Conservation (phyloP, 1,140 invertebrate genomes). For the Heterodera schachtii region DNA sequence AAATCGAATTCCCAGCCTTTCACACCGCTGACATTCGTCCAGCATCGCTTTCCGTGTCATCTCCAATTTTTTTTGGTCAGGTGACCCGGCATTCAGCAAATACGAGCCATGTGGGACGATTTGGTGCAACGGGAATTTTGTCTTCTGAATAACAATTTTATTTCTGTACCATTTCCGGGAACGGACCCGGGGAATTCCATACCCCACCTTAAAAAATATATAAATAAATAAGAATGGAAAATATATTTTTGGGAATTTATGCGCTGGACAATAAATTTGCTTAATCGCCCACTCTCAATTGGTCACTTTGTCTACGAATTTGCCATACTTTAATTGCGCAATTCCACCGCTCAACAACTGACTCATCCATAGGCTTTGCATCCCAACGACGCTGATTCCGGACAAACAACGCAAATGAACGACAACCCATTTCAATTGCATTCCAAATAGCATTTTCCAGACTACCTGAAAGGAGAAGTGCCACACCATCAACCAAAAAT, state of each 20-base stretch:
- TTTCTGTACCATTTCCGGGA: too few species aligned
- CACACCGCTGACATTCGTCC: slow-evolving; percentile 69
- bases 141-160: slow-evolving; percentile 23
- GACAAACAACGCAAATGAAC: slow-evolving; percentile 69
- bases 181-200: too few species aligned
- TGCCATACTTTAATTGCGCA: slow-evolving; percentile 59
- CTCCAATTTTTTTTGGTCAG: slow-evolving; percentile 66
- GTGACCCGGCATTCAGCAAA: slow-evolving; percentile 70
- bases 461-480: slow-evolving; percentile 40
- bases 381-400: slow-evolving; percentile 68
- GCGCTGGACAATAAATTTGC: too few species aligned
- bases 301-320: too few species aligned
- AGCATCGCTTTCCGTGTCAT: slow-evolving; percentile 68
- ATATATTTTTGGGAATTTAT: too few species aligned
- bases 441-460: slow-evolving; percentile 54
- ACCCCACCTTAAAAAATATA: too few species aligned
- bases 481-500: slow-evolving; percentile 8
- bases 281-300: too few species aligned
- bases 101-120: slow-evolving; percentile 70
- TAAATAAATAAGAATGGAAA: too few species aligned
- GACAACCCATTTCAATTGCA: slow-evolving; percentile 64
- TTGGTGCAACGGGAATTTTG: slow-evolving; percentile 46
- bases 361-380: slow-evolving; percentile 67
- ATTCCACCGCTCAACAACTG: slow-evolving; percentile 66
- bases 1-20: slow-evolving; percentile 68